Evolutionary conservation across 1,140 invertebrate genomes (phyloP), one percentile per base, ranked within the genome.

Genomic region (Palaemon carinicauda): DNA sequence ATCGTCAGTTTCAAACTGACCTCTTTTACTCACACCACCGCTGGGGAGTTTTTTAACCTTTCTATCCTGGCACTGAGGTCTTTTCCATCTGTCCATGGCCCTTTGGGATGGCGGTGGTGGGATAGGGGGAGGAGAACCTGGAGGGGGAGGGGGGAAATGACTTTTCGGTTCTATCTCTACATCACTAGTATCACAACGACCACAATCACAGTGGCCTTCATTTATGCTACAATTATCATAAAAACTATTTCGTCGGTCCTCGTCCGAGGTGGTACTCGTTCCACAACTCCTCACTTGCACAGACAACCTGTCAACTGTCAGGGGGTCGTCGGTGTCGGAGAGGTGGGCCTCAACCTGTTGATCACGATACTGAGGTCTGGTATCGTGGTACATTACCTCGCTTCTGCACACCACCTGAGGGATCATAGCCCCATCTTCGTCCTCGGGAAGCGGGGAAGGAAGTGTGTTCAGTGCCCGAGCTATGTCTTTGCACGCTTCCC

Each of bases 401-500:
- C 69, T 33, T 17, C 69, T 73, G 19, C 33, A 33, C 7, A 17
- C 69, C 50, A 65, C 21, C 60, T n/a, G 14, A 7, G 21, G 80
- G 27, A 12, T 15, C n/a, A n/a, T n/a, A n/a, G 7, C 24, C 12
- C 12, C 10, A 21, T 27, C 12, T 33, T 71, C 80, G 9, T 82
- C 80, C 50, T 54, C 19, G 15, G 51, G 52, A 5, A 74, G 10
- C 1, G 52, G 41, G 17, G 65, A 21, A 51, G 75, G 27, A 33
- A 71, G 83, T 4, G 75, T n/a, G 69, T 27, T 73, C n/a, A 74
- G 80, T 15, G 50, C 52, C 5, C 33, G 31, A 12, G 80, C 50
- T 21, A 74, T 80, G n/a, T 75, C 80, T 27, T 78, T 78, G 31
- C 87, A 88, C 17, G 85, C 85, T 91, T 98, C 96, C 92, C 98